A percentile compares a stretch with the other conserved stretches of the same genome.
Conservation (phyloP, 2,797 vertebrate species). For the Cirrhinus molitorella region DNA sequence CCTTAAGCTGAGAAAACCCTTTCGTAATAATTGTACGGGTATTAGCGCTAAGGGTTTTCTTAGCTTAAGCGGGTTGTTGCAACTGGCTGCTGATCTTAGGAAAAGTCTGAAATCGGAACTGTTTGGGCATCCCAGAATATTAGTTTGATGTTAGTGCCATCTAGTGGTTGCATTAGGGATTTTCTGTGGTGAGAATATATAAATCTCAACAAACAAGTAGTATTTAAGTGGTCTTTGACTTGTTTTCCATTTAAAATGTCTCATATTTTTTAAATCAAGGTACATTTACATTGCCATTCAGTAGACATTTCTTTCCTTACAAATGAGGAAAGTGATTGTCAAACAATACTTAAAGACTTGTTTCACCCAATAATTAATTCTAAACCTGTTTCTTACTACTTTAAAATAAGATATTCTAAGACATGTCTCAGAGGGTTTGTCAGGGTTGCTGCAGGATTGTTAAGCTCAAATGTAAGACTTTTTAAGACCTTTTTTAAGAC, state of each 20-base stretch:
- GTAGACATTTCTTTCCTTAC: not conserved
- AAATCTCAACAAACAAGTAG: not conserved
- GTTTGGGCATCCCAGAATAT: not conserved
- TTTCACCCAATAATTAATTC: not conserved
- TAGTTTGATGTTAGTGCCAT: slow-evolving; percentile 35
- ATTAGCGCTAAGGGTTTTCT: slow-evolving; percentile 8
- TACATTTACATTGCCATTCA: not conserved
- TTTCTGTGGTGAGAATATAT: not conserved
- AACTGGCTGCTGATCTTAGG: not conserved
- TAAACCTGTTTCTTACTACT: no score
- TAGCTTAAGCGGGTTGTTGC: not conserved
- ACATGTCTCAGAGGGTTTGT: not conserved
- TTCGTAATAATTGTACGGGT: not conserved
- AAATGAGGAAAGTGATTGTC: not conserved
- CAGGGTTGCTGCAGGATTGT: no score
- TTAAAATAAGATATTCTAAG: not conserved
- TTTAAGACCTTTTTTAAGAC: no score
- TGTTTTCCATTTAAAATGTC: not conserved
- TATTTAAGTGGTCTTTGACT: not conserved
- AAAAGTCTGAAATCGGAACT: not conserved
- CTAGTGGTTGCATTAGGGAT: slow-evolving; percentile 39
- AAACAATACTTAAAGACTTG: not conserved
- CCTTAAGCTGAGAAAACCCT: not conserved
- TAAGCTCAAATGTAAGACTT: no score
- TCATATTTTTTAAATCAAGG: not conserved